Conservation (phyloP, 2,797 vertebrate species). For the Mallotus villosus region DNA sequence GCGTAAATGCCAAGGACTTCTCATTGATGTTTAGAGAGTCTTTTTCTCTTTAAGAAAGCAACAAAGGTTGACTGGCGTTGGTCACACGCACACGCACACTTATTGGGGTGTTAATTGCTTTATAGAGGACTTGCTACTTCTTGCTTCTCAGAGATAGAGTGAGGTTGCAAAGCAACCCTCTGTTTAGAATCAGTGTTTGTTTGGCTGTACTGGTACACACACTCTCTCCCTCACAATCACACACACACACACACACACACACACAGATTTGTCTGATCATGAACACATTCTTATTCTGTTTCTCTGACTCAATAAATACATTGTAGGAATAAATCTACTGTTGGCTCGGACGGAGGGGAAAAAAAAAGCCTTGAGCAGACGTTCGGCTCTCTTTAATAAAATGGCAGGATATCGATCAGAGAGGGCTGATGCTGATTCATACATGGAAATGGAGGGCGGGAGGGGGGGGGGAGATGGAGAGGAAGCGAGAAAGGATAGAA, state of each 20-base stretch:
- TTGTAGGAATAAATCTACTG: slow-evolving; percentile 39
- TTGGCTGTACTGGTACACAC: too few species aligned
- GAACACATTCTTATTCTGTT: slow-evolving; percentile 34
- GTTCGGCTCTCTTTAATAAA: slow-evolving; percentile 68
- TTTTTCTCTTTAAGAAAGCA: background rate
- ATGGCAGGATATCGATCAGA: slow-evolving; percentile 67
- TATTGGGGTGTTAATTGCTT: background rate
- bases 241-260: background rate
- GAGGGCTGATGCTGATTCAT: slow-evolving; percentile 62
- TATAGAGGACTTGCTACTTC: background rate
- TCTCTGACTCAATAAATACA: slow-evolving; percentile 51
- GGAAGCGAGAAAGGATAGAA: background rate
- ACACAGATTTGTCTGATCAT: slow-evolving; percentile 38
- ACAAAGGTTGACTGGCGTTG: background rate
- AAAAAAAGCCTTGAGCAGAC: background rate
- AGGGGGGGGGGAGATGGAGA: slow-evolving; percentile 5
- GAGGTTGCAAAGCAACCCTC: too few species aligned
- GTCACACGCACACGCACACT: slow-evolving; percentile 10
- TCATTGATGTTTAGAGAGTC: slow-evolving; percentile 38
- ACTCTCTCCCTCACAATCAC: too few species aligned
- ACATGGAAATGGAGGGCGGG: slow-evolving; percentile 43
- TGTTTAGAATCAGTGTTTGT: too few species aligned
- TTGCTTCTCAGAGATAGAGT: too few species aligned
- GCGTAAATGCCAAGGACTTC: slow-evolving; percentile 90
- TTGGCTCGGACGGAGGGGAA: slow-evolving; percentile 29